Evolutionary conservation across 2,888 invertebrate genomes (phyloP).

Genomic region (Steromphala cineraria): DNA sequence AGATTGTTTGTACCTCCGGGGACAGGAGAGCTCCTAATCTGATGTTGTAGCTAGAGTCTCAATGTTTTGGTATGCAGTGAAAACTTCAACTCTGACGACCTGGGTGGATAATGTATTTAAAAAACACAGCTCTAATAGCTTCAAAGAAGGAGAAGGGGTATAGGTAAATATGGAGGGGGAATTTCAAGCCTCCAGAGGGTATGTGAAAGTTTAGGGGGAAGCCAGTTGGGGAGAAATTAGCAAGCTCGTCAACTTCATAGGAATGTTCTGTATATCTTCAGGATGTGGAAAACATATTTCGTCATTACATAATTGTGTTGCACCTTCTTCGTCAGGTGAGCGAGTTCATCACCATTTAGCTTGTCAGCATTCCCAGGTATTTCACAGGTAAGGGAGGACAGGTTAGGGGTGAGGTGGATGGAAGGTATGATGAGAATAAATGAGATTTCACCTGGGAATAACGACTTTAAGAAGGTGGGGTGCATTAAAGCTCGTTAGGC

Average conservation of each 20-base stretch:
- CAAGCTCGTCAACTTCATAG: not conserved
- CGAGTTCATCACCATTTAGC: not conserved
- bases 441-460: not conserved
- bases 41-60: not conserved
- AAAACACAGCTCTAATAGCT: not conserved
- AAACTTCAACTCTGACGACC: not conserved
- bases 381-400: not conserved
- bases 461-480: not conserved
- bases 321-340: not conserved
- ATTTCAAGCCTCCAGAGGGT: not conserved
- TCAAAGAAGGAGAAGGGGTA: not conserved
- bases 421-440: not conserved
- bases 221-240: not conserved
- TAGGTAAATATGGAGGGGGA: not conserved
- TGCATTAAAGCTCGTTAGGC: too few species aligned
- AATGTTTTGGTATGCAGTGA: not conserved
- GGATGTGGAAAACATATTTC: not conserved
- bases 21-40: not conserved
- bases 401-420: not conserved
- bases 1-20: not conserved
- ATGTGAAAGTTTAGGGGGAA: too few species aligned
- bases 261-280: not conserved
- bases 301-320: constrained; percentile 8
- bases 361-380: not conserved
- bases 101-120: not conserved